Conservation (phyloP, 2,797 vertebrate genomes). For the Cephalopachus bancanus region DNA sequence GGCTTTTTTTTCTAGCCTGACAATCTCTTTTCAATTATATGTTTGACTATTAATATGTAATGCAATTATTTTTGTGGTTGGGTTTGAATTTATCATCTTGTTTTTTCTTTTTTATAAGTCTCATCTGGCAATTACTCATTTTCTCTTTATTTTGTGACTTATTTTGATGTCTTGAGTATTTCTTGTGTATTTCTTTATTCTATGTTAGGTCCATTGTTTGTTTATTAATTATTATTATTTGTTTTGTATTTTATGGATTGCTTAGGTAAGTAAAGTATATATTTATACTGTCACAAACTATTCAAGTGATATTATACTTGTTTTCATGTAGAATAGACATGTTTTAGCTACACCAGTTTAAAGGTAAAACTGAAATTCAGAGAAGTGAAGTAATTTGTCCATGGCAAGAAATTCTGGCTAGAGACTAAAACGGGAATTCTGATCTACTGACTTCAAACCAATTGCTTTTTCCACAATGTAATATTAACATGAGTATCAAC, state of each 20-base stretch:
- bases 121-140: neutral
- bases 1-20: neutral
- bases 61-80: neutral
- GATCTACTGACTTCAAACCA: neutral
- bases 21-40: neutral
- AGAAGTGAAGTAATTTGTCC: neutral
- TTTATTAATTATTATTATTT: neutral
- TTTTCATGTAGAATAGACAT: neutral
- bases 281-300: neutral
- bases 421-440: neutral
- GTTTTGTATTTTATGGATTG: neutral
- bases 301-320: neutral
- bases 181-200: neutral
- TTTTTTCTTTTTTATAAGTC: neutral
- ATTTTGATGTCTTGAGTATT: neutral
- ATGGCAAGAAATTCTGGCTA: neutral
- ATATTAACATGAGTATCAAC: neutral
- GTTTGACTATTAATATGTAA: neutral
- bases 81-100: neutral
- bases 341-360: neutral
- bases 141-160: neutral
- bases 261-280: neutral
- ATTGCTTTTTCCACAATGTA: neutral
- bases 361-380: neutral
- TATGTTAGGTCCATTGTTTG: neutral